These are phyloP conservation scores for Masticophis lateralis DNA, from an alignment of 2,797 vertebrate genomes.

Conservation along the genomic window DNA sequence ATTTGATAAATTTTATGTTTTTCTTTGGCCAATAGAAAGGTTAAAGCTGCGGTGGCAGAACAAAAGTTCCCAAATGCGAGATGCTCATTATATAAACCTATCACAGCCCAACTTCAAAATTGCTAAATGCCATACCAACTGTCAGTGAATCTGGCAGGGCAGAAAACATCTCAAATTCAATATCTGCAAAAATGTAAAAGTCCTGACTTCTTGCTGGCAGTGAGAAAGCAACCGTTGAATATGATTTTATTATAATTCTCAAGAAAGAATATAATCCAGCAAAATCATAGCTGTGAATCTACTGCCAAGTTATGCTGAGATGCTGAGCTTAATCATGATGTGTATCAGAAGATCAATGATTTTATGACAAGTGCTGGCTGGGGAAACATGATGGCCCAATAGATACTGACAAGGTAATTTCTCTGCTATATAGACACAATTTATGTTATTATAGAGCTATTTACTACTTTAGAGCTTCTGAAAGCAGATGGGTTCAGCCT, in stretches of 20 bases:
- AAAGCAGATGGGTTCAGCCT: neutral
- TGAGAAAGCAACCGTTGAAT: neutral
- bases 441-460: neutral
- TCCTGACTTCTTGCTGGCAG: neutral
- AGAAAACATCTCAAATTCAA: neutral
- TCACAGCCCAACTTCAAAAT: neutral
- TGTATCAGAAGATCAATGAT: neutral
- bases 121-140: neutral
- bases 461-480: neutral
- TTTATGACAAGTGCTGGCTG: too few relatives aligned
- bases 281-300: neutral
- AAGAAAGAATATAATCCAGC: neutral
- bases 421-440: neutral
- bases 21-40: neutral
- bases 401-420: neutral
- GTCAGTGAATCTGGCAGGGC: neutral
- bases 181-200: neutral
- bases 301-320: neutral
- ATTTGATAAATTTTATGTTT: neutral
- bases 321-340: neutral
- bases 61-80: neutral
- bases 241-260: neutral
- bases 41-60: neutral
- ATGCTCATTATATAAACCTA: neutral
- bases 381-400: neutral